Conservation (phyloP, 2,888 invertebrate species). For the Pterostichus niger region DNA sequence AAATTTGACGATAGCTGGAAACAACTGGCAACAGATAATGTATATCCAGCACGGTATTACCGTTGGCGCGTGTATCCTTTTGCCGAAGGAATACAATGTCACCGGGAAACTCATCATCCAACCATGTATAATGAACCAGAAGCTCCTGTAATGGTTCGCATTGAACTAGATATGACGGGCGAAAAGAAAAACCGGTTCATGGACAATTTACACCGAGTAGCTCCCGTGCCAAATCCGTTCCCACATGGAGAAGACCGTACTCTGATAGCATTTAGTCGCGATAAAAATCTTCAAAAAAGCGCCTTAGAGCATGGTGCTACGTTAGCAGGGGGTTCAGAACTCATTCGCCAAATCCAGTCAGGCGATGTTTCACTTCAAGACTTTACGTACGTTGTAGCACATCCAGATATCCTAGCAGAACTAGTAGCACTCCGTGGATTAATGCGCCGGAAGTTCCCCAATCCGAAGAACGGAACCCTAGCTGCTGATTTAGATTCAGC, state of each 20-base stretch:
- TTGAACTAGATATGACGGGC: slow-evolving; percentile 91
- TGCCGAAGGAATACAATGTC: slow-evolving; percentile 87
- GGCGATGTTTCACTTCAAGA: slow-evolving; percentile 84
- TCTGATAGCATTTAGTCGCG: slow-evolving; percentile 88
- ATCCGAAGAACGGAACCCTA: slow-evolving; percentile 83
- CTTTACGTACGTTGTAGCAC: slow-evolving; percentile 87
- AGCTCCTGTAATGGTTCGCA: slow-evolving; percentile 83
- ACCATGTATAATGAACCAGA: slow-evolving; percentile 89
- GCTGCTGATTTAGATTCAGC: slow-evolving; percentile 82
- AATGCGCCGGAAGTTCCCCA: slow-evolving; percentile 89
- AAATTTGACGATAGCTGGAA: slow-evolving; percentile 82
- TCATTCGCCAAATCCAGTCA: slow-evolving; percentile 88
- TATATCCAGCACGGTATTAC: slow-evolving; percentile 81
- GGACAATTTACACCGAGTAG: slow-evolving; percentile 84
- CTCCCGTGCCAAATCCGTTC: slow-evolving; percentile 85
- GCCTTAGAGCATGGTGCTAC: slow-evolving; percentile 86
- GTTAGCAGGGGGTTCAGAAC: slow-evolving; percentile 85
- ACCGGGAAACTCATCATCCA: slow-evolving; percentile 90
- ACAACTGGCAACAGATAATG: slow-evolving; percentile 82
- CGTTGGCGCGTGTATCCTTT: slow-evolving; percentile 83
- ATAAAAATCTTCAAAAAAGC: slow-evolving; percentile 80
- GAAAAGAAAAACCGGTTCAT: slow-evolving; percentile 85
- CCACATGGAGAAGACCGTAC: slow-evolving; percentile 84
- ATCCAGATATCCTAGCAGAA: slow-evolving; percentile 89
- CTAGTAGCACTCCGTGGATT: slow-evolving; percentile 87